Evolutionary conservation across 2,797 vertebrate species (phyloP), one percentile per base, ranked within the genome.

Genomic region (Dendrocincla tyrannina): DNA sequence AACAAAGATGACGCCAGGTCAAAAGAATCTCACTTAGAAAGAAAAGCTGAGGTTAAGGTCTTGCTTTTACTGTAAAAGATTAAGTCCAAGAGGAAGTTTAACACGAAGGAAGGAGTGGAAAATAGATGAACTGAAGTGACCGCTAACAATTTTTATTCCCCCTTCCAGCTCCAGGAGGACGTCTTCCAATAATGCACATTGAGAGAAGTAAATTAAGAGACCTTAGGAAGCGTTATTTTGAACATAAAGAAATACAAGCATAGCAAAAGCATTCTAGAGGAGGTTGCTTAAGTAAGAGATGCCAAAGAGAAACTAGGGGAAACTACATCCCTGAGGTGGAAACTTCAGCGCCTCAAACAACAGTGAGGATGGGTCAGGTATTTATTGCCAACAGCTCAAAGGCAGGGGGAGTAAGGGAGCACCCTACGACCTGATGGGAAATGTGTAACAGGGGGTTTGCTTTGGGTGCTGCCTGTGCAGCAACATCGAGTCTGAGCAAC

Each of bases 11-110:
- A 95, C 1, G 4, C 69, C 88, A 92, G 91, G 91, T 91, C 91
- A 93, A 75, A 96, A 95, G 91, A 92, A 96, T 89, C 88, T 55
- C 49, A 88, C 69, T 95, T 75, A 52, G 53, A 67, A 85, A 91
- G 68, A 93, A 80, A 83, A 75, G 68, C 3, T 90, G 86, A 88
- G 80, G 66, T 67, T 88, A 68, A 91, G 46, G 50, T 84, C 88
- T 86, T 75, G 37, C 41, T 91, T 74, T 93, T 84, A 79, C 73
- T 75, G 35, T 53, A 91, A 66, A 68, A 88, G 18, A 74, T 64
- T 41, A 85, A 80, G 85, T 59, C 89, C 44, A 79, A 78, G 85
- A 73, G 73, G 58, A 94, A 93, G 47, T 58, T 91, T 46, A 90
- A 88, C 42, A 25, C 2, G 11, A 91, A 89, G 63, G 44, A 91